Conservation (phyloP, 2,888 invertebrate genomes). For the Deilephila elpenor region DNA sequence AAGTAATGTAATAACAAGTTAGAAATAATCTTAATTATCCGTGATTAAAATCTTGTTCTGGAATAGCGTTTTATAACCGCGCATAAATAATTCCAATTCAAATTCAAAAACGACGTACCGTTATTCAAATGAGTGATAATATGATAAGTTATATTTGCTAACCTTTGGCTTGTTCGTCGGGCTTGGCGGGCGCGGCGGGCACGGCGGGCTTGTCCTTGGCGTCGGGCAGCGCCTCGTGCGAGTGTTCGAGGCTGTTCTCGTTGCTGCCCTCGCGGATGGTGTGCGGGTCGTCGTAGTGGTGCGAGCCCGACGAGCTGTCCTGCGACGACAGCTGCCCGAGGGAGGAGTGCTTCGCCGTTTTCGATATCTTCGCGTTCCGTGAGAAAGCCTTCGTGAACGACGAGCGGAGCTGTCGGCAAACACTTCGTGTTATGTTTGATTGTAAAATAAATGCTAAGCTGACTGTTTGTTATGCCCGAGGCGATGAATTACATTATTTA, state of each 20-base stretch:
- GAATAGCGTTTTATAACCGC: not conserved
- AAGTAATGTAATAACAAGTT: not conserved
- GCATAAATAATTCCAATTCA: not conserved
- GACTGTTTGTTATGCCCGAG: not conserved
- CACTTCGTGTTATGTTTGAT: not conserved
- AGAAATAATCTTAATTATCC: not conserved
- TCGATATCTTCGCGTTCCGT: conserved; percentile 91
- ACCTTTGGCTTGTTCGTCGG: conserved; percentile 80
- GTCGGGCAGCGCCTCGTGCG: conserved; percentile 76
- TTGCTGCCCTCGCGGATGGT: conserved; percentile 81
- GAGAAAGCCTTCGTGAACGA: conserved; percentile 99
- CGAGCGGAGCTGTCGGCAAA: conserved; percentile 88
- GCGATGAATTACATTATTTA: not conserved
- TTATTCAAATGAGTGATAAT: not conserved
- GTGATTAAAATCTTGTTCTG: conserved; percentile 4
- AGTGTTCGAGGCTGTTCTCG: conserved; percentile 82
- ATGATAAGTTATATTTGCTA: conserved; percentile 39
- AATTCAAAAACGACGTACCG: not conserved
- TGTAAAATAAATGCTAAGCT: not conserved
- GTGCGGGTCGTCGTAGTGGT: conserved; percentile 81
- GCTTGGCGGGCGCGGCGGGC: conserved; percentile 51
- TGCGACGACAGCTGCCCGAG: conserved; percentile 82
- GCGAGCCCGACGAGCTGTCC: conserved; percentile 79
- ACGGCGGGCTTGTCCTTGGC: conserved; percentile 65
- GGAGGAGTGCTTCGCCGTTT: conserved; percentile 85